Evolutionary conservation across 1,140 invertebrate species (phyloP), one percentile per base, ranked within the genome.

Genomic region (Phortica variegata): DNA sequence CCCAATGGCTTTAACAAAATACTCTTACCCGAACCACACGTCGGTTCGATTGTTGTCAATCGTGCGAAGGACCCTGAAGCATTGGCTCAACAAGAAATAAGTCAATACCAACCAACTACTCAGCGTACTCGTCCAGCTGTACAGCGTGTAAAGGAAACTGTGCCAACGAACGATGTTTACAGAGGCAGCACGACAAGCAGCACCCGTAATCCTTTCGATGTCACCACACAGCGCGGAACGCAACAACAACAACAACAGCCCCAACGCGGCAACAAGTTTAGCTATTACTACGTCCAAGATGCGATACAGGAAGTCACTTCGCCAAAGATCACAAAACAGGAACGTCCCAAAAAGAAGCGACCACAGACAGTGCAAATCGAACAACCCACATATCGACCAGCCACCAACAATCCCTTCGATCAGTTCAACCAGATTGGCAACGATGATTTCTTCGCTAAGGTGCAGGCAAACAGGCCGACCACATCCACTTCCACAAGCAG

Each of bases 1-100:
- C 89, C 88, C 0, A 78, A 82, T 12, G 89, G 88, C 10, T 91
- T 89, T 63, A 86, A 87, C 0, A 91, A 91, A 74, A 91, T 91
- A 45, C 84, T 88, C 1, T 84, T 91, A 61, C 89, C 89, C 1
- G 85, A 88, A 0, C 89, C 89, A 2, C 89, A 91, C 70, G 88
- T 91, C 3, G 89, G 89, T 3, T 90, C 88, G 1, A 87, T 91
- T 10, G 86, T 91, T 2, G 80, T 91, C 2, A 87, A 84, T 55
- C 44, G 65, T 2, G 58, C 58, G 15, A 73, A 71, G 52, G 59
- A 65, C 12, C 42, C 13, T 12, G 31, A 13, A 10, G 15, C 36
- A 2, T 18, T 47, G 1, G 10, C 41, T 29, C 41, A 13, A 7
- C 13, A 31, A 10, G 40, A 44, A 13, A 36, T 41, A 15, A 36